Base-by-base conservation (phyloP, 64 coral and sea anemone genomes). In the Actinia equina region DNA sequence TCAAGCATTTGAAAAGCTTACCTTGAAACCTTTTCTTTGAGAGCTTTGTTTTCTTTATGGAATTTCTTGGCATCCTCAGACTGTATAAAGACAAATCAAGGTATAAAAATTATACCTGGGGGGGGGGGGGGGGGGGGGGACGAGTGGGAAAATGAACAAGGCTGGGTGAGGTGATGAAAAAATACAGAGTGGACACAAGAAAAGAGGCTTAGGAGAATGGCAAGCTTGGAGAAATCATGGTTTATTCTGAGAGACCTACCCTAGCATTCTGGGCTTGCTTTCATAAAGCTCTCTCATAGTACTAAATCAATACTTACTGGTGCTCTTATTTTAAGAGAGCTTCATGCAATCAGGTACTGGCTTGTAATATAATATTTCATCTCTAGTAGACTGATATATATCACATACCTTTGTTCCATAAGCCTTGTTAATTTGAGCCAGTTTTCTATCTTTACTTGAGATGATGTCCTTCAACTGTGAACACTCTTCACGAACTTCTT, bases 11-110 rank as follows among this genome's bases (percentile, higher is more conserved):
- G 14, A 4, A 3, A n/a, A 14, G 11, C 83, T 7, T 80, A 95
- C 94, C 88, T 95, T 86, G 82, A 86, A 65, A 95, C 87, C 71
- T 95, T 95, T 79, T 87, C 94, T 86, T 92, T 95, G 13, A 92
- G 74, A 23, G 83, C 55, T 11, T 44, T 87, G 62, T 95, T 95
- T 77, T 86, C 83, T 82, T 86, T 63, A 27, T 67, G 80, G 63
- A 95, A 61, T 15, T 95, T 95, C 71, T 87, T 88, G 15, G 71
- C 90, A 56, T 95, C 94, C 22, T 95, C 91, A 84, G 88, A 80
- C 94, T 95, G 42, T 70, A 44, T 53, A 3, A 18, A 76, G 45
- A 57, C n/a, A 30, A 59, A 6, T 16, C 7, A 17, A n/a, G 10
- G 51, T 6, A 19, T 30, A 41, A 83, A 86, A 61, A 49, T 57